A percentile compares a stretch with the other conserved stretches of the same genome.
These are phyloP conservation scores for Triplophysa yarkandensis DNA, from an alignment of 2,797 vertebrate species.

Conservation along the genomic window DNA sequence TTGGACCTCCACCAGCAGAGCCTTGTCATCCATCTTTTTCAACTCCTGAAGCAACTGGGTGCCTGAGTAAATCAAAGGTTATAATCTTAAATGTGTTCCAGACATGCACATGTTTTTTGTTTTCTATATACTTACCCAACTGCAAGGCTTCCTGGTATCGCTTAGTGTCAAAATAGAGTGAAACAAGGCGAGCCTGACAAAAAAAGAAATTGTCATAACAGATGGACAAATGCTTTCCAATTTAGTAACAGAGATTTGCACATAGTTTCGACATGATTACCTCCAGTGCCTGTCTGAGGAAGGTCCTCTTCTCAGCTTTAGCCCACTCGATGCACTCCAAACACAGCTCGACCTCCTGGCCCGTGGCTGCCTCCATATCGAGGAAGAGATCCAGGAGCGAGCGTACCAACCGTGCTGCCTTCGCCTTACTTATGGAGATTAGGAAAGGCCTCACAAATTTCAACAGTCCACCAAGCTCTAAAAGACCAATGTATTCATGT, in stretches of 20 bases:
- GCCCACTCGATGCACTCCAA: constrained; percentile 99
- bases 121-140: constrained; percentile 77
- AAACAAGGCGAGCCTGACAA: constrained; percentile 90
- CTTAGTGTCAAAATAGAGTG: constrained; percentile 97
- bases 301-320: constrained; percentile 97
- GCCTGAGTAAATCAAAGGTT: constrained; percentile 67
- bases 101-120: not conserved
- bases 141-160: constrained; percentile 95
- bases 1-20: constrained; percentile 96
- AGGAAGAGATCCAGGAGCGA: constrained; percentile 95
- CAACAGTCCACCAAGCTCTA: constrained; percentile 95
- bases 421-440: constrained; percentile 98
- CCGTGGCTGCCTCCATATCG: constrained; percentile 98
- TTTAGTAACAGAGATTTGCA: no score
- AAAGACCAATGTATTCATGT: not conserved
- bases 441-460: constrained; percentile 96
- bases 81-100: not conserved
- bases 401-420: constrained; percentile 93
- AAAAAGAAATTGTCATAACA: not conserved
- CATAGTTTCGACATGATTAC: constrained; percentile 67
- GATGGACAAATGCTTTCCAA: no score
- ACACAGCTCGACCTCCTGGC: constrained; percentile 96
- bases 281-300: constrained; percentile 96
- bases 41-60: constrained; percentile 93
- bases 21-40: constrained; percentile 99